A percentile compares a stretch with the other conserved stretches of the same genome.
These are phyloP conservation scores for Mus pahari DNA, from an alignment of 2,113 vertebrate species.

Conservation along the genomic window DNA sequence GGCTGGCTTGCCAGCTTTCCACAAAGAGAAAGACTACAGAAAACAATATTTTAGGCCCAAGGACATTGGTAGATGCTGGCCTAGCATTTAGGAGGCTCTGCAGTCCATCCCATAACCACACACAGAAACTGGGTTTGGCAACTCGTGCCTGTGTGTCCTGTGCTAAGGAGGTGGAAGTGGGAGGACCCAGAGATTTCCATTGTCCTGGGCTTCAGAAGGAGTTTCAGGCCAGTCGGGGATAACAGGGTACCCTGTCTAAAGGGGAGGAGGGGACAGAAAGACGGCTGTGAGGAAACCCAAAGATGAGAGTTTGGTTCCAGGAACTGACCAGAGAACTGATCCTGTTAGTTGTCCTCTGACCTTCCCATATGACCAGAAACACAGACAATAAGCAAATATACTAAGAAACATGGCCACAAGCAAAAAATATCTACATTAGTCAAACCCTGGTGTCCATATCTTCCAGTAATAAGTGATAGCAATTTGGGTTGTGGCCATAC, in stretches of 20 bases:
- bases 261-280: neutral
- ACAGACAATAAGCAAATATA: neutral
- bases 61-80: neutral
- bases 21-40: neutral
- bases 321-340: neutral
- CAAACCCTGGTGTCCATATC: neutral
- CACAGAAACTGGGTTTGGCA: too few species aligned
- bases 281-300: neutral
- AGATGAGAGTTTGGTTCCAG: neutral
- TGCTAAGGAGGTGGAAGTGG: neutral
- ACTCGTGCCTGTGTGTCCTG: neutral
- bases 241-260: neutral
- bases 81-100: too few species aligned
- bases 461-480: neutral
- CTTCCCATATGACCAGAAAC: neutral
- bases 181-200: neutral
- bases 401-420: neutral
- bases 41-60: neutral
- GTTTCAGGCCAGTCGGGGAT: too few species aligned
- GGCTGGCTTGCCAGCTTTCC: neutral
- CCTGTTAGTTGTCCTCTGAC: neutral
- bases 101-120: too few species aligned
- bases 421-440: neutral
- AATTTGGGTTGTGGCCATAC: neutral
- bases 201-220: neutral